Evolutionary conservation across 2,113 vertebrate genomes (phyloP), one percentile per base, ranked within the genome.

Genomic region (Salvelinus sp.): DNA sequence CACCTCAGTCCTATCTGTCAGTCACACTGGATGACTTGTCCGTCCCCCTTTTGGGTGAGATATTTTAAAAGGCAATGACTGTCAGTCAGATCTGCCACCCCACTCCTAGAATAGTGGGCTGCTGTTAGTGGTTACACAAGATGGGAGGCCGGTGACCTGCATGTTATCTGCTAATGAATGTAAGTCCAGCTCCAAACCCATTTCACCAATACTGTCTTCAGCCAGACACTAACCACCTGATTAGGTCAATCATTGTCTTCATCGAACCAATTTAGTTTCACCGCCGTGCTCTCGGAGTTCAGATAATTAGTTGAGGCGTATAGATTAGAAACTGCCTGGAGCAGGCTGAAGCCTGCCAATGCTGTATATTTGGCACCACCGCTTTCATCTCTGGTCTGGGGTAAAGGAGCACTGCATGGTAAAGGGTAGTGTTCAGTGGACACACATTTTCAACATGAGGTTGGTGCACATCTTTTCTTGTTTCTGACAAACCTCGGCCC

Each of bases 171-270:
- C n/a, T 69, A 69, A 69, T 25, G 22, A 48, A 69, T 13, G 33
- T 38, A 44, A 2, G 68, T 69, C 33, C 60, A 23, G 23, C 10
- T 12, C 67, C 65, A 27, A 12, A 25, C 65, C 67, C 33, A 12
- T 69, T n/a, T 25, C 38, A 38, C 68, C 38, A 54, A 54, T 14
- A 18, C 50, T 18, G 16, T 54, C n/a, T 22, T 48, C 27, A 33
- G 25, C 44, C 68, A 48, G 18, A 60, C 76, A 72, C 68, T 72
- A 63, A 68, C 70, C 72, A 74, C 30, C 68, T 69, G 68, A 69
- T 65, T 76, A 73, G 76, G 54, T 76, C 73, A 69, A 71, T 58
- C 74, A 76, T 81, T 79, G 47, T 74, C 68, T 73, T 76, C 38
- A 76, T 79, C 76, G 71, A 73, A 63, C 22, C 70, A 69, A 69